phyloP scores from a whole-genome alignment of 2,797 vertebrate genomes.

The Megalops cyprinoides region DNA sequence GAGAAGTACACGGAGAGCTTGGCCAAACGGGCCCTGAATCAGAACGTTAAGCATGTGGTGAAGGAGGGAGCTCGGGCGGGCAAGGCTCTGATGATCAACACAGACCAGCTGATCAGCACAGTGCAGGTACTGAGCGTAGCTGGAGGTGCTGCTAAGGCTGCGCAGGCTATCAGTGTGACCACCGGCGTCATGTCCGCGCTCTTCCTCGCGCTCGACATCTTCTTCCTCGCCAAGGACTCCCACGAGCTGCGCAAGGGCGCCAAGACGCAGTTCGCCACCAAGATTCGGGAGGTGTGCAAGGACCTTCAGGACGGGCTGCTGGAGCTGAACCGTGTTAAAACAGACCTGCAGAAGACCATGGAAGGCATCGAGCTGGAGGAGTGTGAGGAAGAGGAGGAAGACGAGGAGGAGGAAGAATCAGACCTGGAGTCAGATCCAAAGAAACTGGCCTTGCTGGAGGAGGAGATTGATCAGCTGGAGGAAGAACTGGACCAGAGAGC shows the following conservation, averaged over 20 bases:
- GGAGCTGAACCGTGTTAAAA: slow-evolving; percentile 71
- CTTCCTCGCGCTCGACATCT: slow-evolving; percentile 76
- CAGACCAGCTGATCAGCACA: slow-evolving; percentile 70
- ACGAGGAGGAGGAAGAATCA: slow-evolving; percentile 46
- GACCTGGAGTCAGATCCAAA: slow-evolving; percentile 55
- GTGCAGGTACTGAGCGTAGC: slow-evolving; percentile 74
- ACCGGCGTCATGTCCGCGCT: slow-evolving; percentile 74
- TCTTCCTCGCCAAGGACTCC: slow-evolving; percentile 78
- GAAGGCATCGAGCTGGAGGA: slow-evolving; percentile 70
- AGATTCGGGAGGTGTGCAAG: slow-evolving; percentile 73
- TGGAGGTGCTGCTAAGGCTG: slow-evolving; percentile 70
- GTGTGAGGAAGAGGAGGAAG: slow-evolving; percentile 56
- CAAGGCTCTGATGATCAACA: slow-evolving; percentile 72
- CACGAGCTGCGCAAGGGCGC: slow-evolving; percentile 73
- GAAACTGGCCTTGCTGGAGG: slow-evolving; percentile 58
- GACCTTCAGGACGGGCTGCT: slow-evolving; percentile 70
- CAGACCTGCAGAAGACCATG: slow-evolving; percentile 71
- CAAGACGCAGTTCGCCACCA: slow-evolving; percentile 72
- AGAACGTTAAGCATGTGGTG: slow-evolving; percentile 74
- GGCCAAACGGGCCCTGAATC: slow-evolving; percentile 70
- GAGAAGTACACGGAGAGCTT: slow-evolving; percentile 71
- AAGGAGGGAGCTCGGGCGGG: slow-evolving; percentile 75
- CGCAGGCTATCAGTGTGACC: slow-evolving; percentile 70
- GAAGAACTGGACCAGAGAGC: slow-evolving; percentile 9
- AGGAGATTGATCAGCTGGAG: slow-evolving; percentile 24